A percentile compares a stretch with the other conserved stretches of the same genome.
Conservation (phyloP, 2,888 invertebrate genomes). For the Anthophora plumipes region DNA sequence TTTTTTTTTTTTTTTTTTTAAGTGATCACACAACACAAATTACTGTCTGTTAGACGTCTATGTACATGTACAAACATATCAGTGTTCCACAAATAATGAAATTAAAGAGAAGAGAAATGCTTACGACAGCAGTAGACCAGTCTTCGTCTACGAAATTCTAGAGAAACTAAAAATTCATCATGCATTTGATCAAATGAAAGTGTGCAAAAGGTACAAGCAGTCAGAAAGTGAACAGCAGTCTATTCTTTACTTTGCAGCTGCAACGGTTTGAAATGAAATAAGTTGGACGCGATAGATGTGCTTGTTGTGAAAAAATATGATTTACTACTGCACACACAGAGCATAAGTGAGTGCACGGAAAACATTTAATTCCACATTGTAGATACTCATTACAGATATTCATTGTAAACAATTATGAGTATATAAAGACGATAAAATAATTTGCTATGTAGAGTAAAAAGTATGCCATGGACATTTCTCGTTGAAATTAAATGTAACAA, state of each 20-base stretch:
- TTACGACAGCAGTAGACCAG: not conserved
- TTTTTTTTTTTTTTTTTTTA: too few species aligned
- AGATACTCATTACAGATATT: conserved; percentile 4
- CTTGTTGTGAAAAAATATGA: conserved; percentile 12
- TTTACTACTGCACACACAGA: conserved; percentile 17
- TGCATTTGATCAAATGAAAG: conserved; percentile 22
- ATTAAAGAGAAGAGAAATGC: not conserved
- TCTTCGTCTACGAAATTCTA: conserved; percentile 8
- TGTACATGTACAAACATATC: conserved; percentile 20
- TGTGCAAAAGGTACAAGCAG: conserved; percentile 25
- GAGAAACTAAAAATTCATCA: conserved; percentile 34
- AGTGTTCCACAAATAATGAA: conserved; percentile 8
- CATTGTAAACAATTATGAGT: not conserved
- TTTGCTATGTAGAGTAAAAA: not conserved
- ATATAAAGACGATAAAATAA: conserved; percentile 1
- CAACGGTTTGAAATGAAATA: conserved; percentile 25
- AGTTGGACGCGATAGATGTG: not conserved
- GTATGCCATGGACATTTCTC: not conserved
- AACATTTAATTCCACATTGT: conserved; percentile 26
- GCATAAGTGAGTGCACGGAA: conserved; percentile 28
- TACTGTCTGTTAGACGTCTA: not conserved
- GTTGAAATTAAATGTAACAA: not conserved
- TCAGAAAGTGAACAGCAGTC: conserved; percentile 13
- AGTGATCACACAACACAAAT: not conserved
- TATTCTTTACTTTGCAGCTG: conserved; percentile 30